Evolutionary conservation across 1,140 invertebrate species (phyloP).

Genomic region (Oryctes rhinoceros): DNA sequence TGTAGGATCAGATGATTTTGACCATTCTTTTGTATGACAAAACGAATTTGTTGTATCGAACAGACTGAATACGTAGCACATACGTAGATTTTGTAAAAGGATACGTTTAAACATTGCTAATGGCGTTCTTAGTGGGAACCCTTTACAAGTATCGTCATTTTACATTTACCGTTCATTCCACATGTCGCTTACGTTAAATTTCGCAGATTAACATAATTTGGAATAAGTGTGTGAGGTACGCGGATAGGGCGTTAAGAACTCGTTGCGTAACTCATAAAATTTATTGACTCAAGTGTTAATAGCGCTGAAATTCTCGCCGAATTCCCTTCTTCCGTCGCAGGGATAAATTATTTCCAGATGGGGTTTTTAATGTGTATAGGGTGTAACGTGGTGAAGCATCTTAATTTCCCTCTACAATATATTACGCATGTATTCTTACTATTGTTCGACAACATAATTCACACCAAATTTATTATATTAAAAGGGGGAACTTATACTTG

Average conservation of each 20-base stretch:
- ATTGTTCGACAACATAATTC: no score
- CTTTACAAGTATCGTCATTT: neutral
- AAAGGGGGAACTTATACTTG: no score
- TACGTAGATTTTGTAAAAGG: neutral
- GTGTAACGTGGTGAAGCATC: neutral
- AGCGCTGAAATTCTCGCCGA: neutral
- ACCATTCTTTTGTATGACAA: no score
- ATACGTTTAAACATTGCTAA: no score
- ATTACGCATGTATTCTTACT: neutral
- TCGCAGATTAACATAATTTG: neutral
- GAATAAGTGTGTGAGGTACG: neutral
- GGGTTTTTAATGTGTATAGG: slow-evolving; percentile 7
- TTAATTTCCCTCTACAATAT: neutral
- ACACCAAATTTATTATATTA: no score
- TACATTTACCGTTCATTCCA: neutral
- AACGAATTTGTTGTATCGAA: no score
- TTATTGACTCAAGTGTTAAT: slow-evolving; percentile 26
- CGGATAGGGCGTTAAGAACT: neutral
- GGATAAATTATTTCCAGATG: slow-evolving; percentile 23
- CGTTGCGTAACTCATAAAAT: neutral
- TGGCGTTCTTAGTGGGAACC: neutral
- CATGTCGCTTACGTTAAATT: slow-evolving; percentile 4
- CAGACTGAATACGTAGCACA: neutral
- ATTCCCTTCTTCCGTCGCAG: slow-evolving; percentile 2
- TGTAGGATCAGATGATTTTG: no score